Evolutionary conservation across 2,113 vertebrate species (phyloP).

Genomic region (Hippocampus comes): DNA sequence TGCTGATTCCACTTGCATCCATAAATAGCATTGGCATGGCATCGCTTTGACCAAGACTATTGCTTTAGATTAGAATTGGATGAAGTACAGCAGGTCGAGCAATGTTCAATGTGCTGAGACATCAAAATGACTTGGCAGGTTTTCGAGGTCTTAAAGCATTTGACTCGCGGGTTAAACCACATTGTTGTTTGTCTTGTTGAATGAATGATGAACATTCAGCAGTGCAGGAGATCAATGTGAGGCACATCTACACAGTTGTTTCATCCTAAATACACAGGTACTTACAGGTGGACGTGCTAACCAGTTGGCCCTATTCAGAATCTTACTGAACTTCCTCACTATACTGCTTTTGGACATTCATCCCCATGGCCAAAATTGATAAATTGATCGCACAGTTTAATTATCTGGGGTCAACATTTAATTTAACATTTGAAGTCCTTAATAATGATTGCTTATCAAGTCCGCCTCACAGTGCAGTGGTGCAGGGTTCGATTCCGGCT

Average conservation of each 20-base stretch:
- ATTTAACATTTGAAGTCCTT: no score
- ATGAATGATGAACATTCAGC: background rate
- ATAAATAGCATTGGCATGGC: slow-evolving; percentile 17
- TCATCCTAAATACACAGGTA: background rate
- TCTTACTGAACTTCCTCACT: no score
- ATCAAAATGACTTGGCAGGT: background rate
- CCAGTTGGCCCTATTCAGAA: background rate
- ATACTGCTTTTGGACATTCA: no score
- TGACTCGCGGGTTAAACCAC: background rate
- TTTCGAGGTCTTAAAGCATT: background rate
- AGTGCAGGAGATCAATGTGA: background rate
- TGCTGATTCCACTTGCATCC: slow-evolving; percentile 2
- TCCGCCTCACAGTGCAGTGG: no score
- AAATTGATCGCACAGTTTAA: no score
- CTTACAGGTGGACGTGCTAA: background rate
- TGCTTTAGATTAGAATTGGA: slow-evolving; percentile 5
- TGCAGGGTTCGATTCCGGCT: no score
- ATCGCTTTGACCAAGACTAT: slow-evolving; percentile 7
- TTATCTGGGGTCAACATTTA: no score
- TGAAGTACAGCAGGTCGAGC: slow-evolving; percentile 8
- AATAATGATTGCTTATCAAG: no score
- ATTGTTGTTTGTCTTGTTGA: background rate
- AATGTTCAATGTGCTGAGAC: slow-evolving; percentile 7
- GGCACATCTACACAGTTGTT: background rate
- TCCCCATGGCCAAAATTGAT: no score